A percentile compares a stretch with the other conserved stretches of the same genome.
These are phyloP conservation scores for Microchirus variegatus DNA, from an alignment of 2,797 vertebrate species.

Conservation along the genomic window DNA sequence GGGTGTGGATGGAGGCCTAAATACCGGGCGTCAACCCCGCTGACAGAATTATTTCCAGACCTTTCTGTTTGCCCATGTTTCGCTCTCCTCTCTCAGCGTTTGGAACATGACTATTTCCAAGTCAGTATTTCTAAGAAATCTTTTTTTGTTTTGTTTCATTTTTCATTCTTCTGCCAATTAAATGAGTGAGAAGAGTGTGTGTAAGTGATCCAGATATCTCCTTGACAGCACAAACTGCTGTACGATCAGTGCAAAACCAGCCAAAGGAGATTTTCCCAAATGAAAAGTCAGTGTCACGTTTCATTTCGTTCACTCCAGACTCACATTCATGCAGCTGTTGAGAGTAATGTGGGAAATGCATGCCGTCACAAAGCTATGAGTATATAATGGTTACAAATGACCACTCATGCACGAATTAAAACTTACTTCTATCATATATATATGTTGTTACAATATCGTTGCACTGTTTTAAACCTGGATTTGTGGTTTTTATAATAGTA, in stretches of 20 bases:
- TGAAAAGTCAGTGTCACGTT: conserved; percentile 15
- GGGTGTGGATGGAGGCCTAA: conserved; percentile 36
- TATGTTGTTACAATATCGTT: too few species aligned
- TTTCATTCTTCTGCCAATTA: neutral
- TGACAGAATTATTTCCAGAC: conserved; percentile 72
- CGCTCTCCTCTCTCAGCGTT: conserved; percentile 1
- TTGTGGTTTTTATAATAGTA: too few species aligned
- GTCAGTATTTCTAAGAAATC: conserved; percentile 1
- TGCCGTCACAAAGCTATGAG: neutral
- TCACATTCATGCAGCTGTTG: conserved; percentile 25
- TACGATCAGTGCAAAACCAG: neutral
- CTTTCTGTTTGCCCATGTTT: conserved; percentile 19
- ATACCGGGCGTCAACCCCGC: conserved; percentile 36
- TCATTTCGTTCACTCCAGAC: conserved; percentile 19
- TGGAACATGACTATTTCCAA: conserved; percentile 6
- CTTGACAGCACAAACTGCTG: neutral
- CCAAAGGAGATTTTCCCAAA: conserved; percentile 8
- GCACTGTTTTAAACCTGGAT: too few species aligned
- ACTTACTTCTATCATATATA: too few species aligned
- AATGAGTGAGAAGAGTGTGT: neutral
- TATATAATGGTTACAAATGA: too few species aligned
- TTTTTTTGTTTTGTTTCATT: too few species aligned
- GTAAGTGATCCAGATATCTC: neutral
- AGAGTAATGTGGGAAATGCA: conserved; percentile 1
- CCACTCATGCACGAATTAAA: too few species aligned